Conservation (phyloP, 2,113 vertebrate genomes). For the Ophiodon elongatus region DNA sequence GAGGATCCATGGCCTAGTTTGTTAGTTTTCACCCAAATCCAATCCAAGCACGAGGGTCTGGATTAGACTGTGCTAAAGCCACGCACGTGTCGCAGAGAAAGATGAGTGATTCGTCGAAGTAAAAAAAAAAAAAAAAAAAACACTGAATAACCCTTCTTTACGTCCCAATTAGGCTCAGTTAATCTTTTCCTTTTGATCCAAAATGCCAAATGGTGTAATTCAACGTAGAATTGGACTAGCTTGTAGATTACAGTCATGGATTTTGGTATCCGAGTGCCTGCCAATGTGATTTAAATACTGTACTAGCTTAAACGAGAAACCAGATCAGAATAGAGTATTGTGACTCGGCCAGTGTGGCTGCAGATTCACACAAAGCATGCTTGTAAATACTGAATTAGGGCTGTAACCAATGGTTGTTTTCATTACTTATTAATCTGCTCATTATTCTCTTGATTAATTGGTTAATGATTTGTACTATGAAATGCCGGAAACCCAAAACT, state of each 20-base stretch:
- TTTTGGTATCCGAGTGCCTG: conserved; percentile 25
- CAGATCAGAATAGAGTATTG: conserved; percentile 34
- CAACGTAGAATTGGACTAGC: conserved; percentile 34
- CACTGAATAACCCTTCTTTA: conserved; percentile 49
- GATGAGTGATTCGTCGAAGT: conserved; percentile 39
- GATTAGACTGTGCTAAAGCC: conserved; percentile 69
- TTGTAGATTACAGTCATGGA: conserved; percentile 56
- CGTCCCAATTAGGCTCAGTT: conserved; percentile 53
- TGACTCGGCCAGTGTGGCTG: neutral
- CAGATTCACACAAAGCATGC: neutral
- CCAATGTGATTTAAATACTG: conserved; percentile 43
- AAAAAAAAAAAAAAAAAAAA: neutral
- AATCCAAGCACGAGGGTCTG: conserved; percentile 48
- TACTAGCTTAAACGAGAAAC: conserved; percentile 40
- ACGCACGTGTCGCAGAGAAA: conserved; percentile 52
- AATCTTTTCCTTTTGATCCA: conserved; percentile 66
- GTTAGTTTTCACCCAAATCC: conserved; percentile 77
- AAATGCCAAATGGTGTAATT: conserved; percentile 61
- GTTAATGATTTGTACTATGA: neutral
- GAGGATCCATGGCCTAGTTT: conserved; percentile 67
- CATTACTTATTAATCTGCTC: neutral
- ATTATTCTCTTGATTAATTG: neutral
- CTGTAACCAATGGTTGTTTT: neutral
- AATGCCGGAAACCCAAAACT: neutral
- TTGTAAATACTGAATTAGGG: neutral